A percentile compares a stretch with the other conserved stretches of the same genome.
These are phyloP conservation scores for Zaprionus gabonicus DNA, from an alignment of 1,140 invertebrate species.

Conservation along the genomic window DNA sequence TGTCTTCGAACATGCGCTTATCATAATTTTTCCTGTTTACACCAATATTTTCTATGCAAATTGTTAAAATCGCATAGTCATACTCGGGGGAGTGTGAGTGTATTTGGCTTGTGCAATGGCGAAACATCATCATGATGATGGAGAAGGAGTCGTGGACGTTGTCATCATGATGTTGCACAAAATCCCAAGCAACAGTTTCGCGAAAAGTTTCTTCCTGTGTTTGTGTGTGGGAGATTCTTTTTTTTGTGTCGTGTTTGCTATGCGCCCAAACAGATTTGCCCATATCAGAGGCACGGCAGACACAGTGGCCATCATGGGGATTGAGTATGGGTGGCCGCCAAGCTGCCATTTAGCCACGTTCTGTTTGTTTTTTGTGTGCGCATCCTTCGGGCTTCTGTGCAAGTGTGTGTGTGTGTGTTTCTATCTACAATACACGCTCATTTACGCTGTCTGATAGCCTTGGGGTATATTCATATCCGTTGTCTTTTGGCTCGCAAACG, in stretches of 20 bases:
- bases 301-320: constrained; percentile 39
- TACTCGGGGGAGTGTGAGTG: constrained; percentile 10
- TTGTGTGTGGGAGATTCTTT: neutral
- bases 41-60: constrained; percentile 29
- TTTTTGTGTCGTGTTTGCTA: constrained; percentile 1
- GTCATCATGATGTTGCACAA: constrained; percentile 45
- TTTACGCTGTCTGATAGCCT: constrained; percentile 80
- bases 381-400: constrained; percentile 9
- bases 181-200: constrained; percentile 24
- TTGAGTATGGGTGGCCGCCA: constrained; percentile 13
- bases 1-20: constrained; percentile 12
- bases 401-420: constrained; percentile 43
- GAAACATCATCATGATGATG: constrained; percentile 27
- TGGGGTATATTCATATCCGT: constrained; percentile 80
- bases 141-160: neutral
- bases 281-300: constrained; percentile 55
- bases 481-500: constrained; percentile 54
- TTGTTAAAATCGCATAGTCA: constrained; percentile 33
- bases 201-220: constrained; percentile 26
- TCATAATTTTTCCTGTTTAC: neutral
- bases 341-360: constrained; percentile 73
- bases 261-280: constrained; percentile 67
- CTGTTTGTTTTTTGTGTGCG: constrained; percentile 60
- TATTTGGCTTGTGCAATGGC: constrained; percentile 1
- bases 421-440: constrained; percentile 78